Evolutionary conservation across 2,888 invertebrate species (phyloP), one percentile per base, ranked within the genome.

Genomic region (Lepetodrilus schrolli): DNA sequence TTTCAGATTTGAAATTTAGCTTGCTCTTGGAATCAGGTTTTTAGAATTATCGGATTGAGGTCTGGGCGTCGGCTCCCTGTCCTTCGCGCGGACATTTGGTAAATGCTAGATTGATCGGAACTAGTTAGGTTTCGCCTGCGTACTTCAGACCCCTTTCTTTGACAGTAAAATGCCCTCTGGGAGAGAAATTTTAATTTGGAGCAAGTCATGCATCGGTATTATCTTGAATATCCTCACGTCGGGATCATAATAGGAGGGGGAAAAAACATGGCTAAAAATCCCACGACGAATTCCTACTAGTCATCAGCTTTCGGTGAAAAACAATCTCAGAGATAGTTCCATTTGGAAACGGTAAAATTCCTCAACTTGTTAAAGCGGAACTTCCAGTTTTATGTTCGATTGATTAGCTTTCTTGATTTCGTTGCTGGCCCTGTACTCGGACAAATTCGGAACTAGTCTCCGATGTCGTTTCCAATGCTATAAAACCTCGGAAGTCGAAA

Each of bases 191-290:
- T 58, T 58, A 58, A 58, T 58, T 58, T 58, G 58, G 30, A 58
- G 26, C 58, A 58, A 58, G 58, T 58, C 58, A 58, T 58, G 58
- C 58, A 58, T 58, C 7, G 58, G 58, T 34, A 58, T 58, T 58
- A 58, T 58, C 58, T 58, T 58, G 58, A 58, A 58, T 58, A 58
- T 58, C 58, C 58, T 58, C 58, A 58, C 58, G 58, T 58, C 26
- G 58, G 30, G 58, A 17, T 58, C 58, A 58, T 58, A 58, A 58
- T 58, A 58, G 58, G 58, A 10, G 30, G 58, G 34, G n/a, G 34
- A 58, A 58, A 58, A 58, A 30, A 34, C 17, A 10, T 26, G 58
- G 58, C 26, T 26, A 58, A 58, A 58, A 58, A 7, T 26, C 30
- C 7, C 34, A 17, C 58, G 34, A 30, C 34, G 58, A 58, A 58